Base-by-base conservation (phyloP, 2,888 invertebrate genomes). In the Baronia brevicornis region DNA sequence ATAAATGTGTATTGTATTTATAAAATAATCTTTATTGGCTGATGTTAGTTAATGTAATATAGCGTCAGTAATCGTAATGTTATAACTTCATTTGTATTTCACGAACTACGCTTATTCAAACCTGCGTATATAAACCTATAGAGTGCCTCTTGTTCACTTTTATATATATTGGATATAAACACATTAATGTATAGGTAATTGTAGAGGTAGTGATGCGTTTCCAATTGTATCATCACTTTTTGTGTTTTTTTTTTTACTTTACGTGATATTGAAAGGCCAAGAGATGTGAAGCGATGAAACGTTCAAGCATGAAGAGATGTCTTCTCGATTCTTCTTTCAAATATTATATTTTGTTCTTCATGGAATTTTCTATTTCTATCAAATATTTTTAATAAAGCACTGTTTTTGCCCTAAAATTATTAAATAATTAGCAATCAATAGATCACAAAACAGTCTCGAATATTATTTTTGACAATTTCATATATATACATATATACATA, bases 71-170 rank as follows among this genome's bases (percentile, higher is more conserved):
- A 54, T 62, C 51, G 56, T 42, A 52, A 10, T 14, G 36, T 23
- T 27, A 18, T 57, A 53, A 54, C 60, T 61, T 70, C 67, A 67
- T 77, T 62, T 59, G 68, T 68, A 71, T 78, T 77, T 79, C 66
- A 71, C 63, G 61, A 61, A 79, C 70, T 80, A 82, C 75, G 82
- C 82, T 80, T 84, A 73, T 63, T 72, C 74, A 63, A 66, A 79
- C 73, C 79, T 79, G 82, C 79, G 79, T 78, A 77, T 70, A 49
- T 71, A 68, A 78, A 84, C 84, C 80, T 84, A 80, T 82, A 84
- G 77, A 84, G 84, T 85, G 84, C 84, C 84, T 85, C 79, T 84
- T 82, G 72, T 82, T 82, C 84, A 84, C 84, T 80, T 84, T 84
- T 84, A 82, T 84, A 84, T 77, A 77, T 78, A 80, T 78, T 80